Conservation (phyloP, 92 coral and sea anemone genomes). For the Umimayanthus kanabou region DNA sequence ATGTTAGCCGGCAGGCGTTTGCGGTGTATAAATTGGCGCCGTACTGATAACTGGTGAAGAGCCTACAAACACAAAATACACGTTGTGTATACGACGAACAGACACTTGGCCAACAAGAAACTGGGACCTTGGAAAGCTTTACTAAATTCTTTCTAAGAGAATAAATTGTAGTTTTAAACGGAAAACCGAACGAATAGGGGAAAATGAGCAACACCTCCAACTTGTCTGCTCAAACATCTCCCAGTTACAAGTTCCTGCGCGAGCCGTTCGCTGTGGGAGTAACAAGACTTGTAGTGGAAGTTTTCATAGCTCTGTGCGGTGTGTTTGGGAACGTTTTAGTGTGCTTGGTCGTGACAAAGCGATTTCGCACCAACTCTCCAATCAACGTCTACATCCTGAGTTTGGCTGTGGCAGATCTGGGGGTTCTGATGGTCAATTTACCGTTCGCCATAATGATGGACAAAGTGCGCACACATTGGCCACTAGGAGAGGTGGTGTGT, state of each 20-base stretch:
- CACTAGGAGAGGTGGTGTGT: constrained; percentile 27
- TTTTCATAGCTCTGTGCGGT: constrained; percentile 30
- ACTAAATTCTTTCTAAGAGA: neutral
- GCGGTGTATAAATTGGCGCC: neutral
- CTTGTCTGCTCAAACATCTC: neutral
- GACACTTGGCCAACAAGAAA: neutral
- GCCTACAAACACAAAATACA: neutral
- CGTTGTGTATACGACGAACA: neutral
- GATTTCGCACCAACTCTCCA: constrained; percentile 12
- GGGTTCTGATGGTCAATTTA: constrained; percentile 23
- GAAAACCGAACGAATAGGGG: neutral
- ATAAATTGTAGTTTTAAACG: neutral
- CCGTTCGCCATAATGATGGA: constrained; percentile 28
- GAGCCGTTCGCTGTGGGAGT: constrained; percentile 11
- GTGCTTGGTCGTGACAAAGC: constrained; percentile 30
- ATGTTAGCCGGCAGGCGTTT: constrained; percentile 7
- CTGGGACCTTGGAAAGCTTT: neutral
- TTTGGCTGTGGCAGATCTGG: constrained; percentile 41
- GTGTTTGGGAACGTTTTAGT: constrained; percentile 33
- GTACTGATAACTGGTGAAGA: neutral
- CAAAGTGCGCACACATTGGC: constrained; percentile 22
- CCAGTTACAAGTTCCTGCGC: neutral
- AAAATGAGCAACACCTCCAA: constrained; percentile 20
- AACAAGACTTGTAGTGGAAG: constrained; percentile 7
- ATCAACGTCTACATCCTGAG: constrained; percentile 28